Evolutionary conservation across 2,113 vertebrate species (phyloP).

Genomic region (human): GRCh38 chr12:42200001-42200500

Average conservation of each 20-base stretch:
- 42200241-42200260: neutral
- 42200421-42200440: neutral
- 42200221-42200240: neutral
- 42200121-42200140: neutral
- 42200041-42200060: neutral
- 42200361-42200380: neutral
- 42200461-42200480: neutral
- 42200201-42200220: neutral
- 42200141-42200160: neutral
- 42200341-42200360: constrained; percentile 11
- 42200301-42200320: neutral
- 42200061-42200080: neutral
- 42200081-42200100: neutral
- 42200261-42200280: neutral
- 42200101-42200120: neutral
- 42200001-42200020: neutral
- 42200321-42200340: neutral
- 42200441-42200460: neutral
- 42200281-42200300: neutral
- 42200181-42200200: neutral
- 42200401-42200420: neutral
- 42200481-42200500: constrained; percentile 9
- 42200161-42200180: neutral
- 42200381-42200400: neutral
- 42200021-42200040: neutral